These are phyloP conservation scores for Hyles vespertilio DNA, from an alignment of 1,140 invertebrate species.

Conservation along the genomic window DNA sequence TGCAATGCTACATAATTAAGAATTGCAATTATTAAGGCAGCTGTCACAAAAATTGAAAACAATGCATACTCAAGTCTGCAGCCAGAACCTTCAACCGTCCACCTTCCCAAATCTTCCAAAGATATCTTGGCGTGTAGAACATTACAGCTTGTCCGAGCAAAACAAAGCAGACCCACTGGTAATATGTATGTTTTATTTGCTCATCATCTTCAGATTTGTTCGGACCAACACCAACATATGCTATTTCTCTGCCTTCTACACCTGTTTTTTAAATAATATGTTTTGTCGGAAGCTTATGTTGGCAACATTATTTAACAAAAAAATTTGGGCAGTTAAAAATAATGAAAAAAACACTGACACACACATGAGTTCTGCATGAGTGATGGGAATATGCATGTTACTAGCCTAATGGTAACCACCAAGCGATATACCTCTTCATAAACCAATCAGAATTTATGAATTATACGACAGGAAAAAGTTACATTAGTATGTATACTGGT, in stretches of 20 bases:
- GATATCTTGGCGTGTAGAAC: slow-evolving; percentile 84
- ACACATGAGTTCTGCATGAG: no score
- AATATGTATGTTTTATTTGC: slow-evolving; percentile 85
- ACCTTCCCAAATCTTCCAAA: slow-evolving; percentile 88
- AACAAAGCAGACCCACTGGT: slow-evolving; percentile 92
- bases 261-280: slow-evolving; percentile 18
- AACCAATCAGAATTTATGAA: no score
- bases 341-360: no score
- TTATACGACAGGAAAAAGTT: no score
- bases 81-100: slow-evolving; percentile 67
- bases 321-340: no score
- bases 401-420: no score
- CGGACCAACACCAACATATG: slow-evolving; percentile 57
- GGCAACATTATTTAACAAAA: no score
- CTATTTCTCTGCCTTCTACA: slow-evolving; percentile 47
- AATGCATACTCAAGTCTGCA: slow-evolving; percentile 48
- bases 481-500: no score
- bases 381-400: no score
- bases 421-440: no score
- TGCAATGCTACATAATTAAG: no score
- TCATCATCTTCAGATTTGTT: slow-evolving; percentile 65
- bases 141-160: slow-evolving; percentile 86
- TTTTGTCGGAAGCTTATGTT: no score
- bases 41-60: not conserved
- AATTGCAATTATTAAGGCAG: not conserved